Conservation (phyloP, 2,113 vertebrate species). For the Rhegmatorhina hoffmannsi region DNA sequence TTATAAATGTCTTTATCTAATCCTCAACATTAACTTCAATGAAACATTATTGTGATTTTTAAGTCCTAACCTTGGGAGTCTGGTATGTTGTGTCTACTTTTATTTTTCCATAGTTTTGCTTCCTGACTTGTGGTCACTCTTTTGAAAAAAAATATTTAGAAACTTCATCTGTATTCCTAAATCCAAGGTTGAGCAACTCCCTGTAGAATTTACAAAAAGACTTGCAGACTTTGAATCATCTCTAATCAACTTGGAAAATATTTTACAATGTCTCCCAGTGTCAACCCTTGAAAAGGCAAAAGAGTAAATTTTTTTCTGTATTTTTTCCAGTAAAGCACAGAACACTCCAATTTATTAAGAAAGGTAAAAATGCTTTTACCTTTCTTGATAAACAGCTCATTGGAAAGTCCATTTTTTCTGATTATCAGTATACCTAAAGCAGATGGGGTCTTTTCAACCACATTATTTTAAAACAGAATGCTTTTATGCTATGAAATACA, state of each 20-base stretch:
- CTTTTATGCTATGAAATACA: not conserved
- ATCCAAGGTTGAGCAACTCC: not conserved
- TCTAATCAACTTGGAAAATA: not conserved
- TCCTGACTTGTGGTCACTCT: not conserved
- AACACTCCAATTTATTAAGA: not conserved
- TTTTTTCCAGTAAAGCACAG: not conserved
- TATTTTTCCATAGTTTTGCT: not conserved
- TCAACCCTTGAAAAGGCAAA: not conserved
- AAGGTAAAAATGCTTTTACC: not conserved
- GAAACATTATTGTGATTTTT: not conserved
- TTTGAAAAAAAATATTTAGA: not conserved
- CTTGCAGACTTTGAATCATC: not conserved
- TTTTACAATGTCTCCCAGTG: not conserved
- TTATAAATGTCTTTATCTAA: not conserved
- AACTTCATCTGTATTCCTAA: not conserved
- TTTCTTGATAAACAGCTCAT: not conserved
- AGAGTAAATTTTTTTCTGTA: not conserved
- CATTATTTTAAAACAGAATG: not conserved
- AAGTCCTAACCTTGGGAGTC: not conserved
- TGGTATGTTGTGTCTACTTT: not conserved
- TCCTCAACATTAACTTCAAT: not conserved
- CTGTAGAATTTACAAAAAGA: not conserved
- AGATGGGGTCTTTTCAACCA: not conserved
- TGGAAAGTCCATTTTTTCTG: not conserved
- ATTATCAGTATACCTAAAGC: not conserved